A percentile compares a stretch with the other conserved stretches of the same genome.
These are phyloP conservation scores for Phenganax subtilis DNA, from an alignment of 92 coral and sea anemone genomes.

Conservation along the genomic window DNA sequence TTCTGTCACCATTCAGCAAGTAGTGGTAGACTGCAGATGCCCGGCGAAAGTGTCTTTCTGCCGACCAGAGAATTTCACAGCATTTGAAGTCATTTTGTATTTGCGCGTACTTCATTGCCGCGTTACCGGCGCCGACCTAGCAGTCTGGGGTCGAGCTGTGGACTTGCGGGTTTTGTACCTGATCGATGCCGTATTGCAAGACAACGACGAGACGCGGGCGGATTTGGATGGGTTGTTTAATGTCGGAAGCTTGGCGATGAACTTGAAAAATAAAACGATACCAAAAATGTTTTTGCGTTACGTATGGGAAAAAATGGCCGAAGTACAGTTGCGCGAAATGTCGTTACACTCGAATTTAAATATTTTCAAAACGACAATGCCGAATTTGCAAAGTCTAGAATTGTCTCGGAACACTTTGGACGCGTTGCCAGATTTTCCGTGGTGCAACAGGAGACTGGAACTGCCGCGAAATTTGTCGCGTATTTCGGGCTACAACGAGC, in stretches of 20 bases:
- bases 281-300: slow-evolving; percentile 43
- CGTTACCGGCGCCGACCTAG: slow-evolving; percentile 42
- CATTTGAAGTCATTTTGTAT: slow-evolving; percentile 52
- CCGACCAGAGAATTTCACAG: slow-evolving; percentile 42
- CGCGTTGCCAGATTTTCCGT: slow-evolving; percentile 63
- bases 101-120: slow-evolving; percentile 48
- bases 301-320: slow-evolving; percentile 65
- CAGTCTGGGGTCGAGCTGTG: slow-evolving; percentile 56
- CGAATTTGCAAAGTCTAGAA: slow-evolving; percentile 61
- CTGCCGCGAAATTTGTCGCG: slow-evolving; percentile 52
- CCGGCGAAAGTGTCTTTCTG: slow-evolving; percentile 34
- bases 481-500: slow-evolving; percentile 25
- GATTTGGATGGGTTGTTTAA: slow-evolving; percentile 39
- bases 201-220: slow-evolving; percentile 24
- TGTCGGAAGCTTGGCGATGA: slow-evolving; percentile 46
- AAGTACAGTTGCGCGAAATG: slow-evolving; percentile 38
- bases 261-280: slow-evolving; percentile 21
- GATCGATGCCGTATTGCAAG: slow-evolving; percentile 36
- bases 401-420: slow-evolving; percentile 39
- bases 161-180: slow-evolving; percentile 55
- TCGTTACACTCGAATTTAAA: slow-evolving; percentile 44
- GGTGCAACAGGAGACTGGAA: slow-evolving; percentile 36
- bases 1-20: neutral
- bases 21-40: slow-evolving; percentile 28
- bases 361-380: slow-evolving; percentile 47